phyloP scores from a whole-genome alignment of 2,113 vertebrate genomes.

The Prietella phreatophila region DNA sequence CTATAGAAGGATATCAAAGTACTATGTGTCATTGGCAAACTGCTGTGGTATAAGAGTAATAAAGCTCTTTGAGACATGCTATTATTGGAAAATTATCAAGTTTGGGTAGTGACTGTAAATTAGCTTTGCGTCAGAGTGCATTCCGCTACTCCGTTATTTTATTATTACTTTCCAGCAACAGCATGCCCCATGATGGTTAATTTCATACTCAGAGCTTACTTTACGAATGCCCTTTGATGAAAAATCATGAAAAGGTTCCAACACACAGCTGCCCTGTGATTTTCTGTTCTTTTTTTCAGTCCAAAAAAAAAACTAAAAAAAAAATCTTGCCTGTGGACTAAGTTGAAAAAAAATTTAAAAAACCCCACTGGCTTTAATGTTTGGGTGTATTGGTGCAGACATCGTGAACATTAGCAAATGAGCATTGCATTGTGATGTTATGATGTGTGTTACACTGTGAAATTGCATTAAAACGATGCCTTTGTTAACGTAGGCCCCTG shows the following conservation, averaged over 20 bases:
- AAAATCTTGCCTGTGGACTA: not conserved
- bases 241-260: not conserved
- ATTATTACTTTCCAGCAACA: not conserved
- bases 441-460: conserved; percentile 13
- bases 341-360: not conserved
- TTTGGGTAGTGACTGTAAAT: not conserved
- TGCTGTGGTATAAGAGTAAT: not conserved
- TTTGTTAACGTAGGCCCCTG: conserved; percentile 29
- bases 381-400: not conserved
- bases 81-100: not conserved
- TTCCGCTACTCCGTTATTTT: not conserved
- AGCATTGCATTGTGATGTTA: not conserved
- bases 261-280: too few species aligned
- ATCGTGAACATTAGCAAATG: not conserved
- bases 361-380: not conserved
- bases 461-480: conserved; percentile 20
- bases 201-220: not conserved
- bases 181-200: not conserved
- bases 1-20: not conserved
- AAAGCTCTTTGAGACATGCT: not conserved
- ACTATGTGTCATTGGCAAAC: not conserved
- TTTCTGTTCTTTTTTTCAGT: not conserved
- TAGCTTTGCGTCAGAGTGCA: not conserved
- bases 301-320: not conserved
- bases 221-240: not conserved